Evolutionary conservation across 1,140 invertebrate species (phyloP).

Genomic region (Gryllus bimaculatus): DNA sequence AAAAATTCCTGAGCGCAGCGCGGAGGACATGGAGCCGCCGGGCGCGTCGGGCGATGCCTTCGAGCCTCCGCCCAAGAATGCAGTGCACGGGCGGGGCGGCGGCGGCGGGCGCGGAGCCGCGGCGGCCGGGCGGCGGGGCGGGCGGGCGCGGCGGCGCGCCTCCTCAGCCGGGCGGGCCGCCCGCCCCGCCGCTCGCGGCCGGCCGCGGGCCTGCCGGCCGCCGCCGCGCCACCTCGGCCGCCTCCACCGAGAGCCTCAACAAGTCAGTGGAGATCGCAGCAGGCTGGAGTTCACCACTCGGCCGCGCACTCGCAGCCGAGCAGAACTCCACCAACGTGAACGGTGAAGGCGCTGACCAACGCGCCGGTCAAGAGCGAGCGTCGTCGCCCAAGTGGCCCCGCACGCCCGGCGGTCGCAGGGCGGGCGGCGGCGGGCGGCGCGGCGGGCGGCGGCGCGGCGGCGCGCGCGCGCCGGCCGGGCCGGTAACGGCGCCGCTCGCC

Average conservation of each 20-base stretch:
- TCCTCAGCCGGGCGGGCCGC: slow-evolving; percentile 27
- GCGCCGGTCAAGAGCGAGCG: slow-evolving; percentile 70
- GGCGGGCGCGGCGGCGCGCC: slow-evolving; percentile 10
- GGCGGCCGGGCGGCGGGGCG: slow-evolving; percentile 18
- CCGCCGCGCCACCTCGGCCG: slow-evolving; percentile 31
- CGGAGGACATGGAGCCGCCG: slow-evolving; percentile 59
- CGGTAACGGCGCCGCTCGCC: slow-evolving; percentile 18
- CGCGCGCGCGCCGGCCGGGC: slow-evolving; percentile 39
- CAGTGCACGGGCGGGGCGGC: slow-evolving; percentile 44
- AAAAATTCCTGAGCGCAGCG: slow-evolving; percentile 66
- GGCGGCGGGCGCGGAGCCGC: background rate
- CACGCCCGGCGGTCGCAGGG: slow-evolving; percentile 40
- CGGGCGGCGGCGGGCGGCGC: slow-evolving; percentile 28
- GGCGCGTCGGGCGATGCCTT: slow-evolving; percentile 42
- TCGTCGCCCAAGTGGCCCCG: slow-evolving; percentile 17
- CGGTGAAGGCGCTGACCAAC: slow-evolving; percentile 77
- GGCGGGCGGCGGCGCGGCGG: slow-evolving; percentile 32
- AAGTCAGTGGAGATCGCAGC: slow-evolving; percentile 86
- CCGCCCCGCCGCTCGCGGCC: slow-evolving; percentile 25
- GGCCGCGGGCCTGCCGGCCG: slow-evolving; percentile 31
- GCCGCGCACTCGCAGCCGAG: slow-evolving; percentile 69
- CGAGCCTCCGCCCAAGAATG: slow-evolving; percentile 66
- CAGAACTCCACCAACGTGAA: slow-evolving; percentile 88
- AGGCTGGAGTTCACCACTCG: slow-evolving; percentile 78
- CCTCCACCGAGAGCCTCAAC: slow-evolving; percentile 41